Percentiles rank a stretch among this genome's conserved stretches.
phyloP scores from a whole-genome alignment of 2,797 vertebrate species.

The Emys orbicularis region DNA sequence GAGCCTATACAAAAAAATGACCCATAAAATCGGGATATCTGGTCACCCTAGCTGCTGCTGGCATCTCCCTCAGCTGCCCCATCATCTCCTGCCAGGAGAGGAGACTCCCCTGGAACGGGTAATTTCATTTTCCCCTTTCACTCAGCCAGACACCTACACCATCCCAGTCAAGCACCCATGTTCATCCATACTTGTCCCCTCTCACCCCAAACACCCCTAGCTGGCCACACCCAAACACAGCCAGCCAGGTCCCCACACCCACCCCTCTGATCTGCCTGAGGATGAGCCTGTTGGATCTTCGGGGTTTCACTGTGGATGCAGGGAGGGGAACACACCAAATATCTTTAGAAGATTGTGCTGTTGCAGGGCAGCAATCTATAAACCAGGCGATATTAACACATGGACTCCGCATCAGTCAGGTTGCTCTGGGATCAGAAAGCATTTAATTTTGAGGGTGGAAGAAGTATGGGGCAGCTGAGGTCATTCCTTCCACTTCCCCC shows the following conservation, averaged over 20 bases:
- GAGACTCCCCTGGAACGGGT: not conserved
- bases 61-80: conserved; percentile 38
- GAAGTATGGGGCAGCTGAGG: rapidly evolving
- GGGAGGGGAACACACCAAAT: not conserved
- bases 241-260: conserved; percentile 12
- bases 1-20: too few species aligned
- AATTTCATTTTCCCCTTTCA: not conserved
- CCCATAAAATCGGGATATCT: too few species aligned
- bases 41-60: conserved; percentile 5
- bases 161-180: not conserved
- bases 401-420: not conserved
- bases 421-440: not conserved
- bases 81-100: not conserved
- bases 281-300: rapidly evolving
- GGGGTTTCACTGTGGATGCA: not conserved
- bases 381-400: not conserved
- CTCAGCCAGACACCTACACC: not conserved
- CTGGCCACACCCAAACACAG: conserved; percentile 23
- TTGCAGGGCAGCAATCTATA: not conserved
- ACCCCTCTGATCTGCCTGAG: not conserved
- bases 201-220: not conserved
- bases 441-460: not conserved
- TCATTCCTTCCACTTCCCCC: not conserved
- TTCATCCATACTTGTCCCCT: not conserved
- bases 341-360: not conserved